Evolutionary conservation across 2,888 invertebrate species (phyloP), one percentile per base, ranked within the genome.

Genomic region (Andricus quercusramuli): DNA sequence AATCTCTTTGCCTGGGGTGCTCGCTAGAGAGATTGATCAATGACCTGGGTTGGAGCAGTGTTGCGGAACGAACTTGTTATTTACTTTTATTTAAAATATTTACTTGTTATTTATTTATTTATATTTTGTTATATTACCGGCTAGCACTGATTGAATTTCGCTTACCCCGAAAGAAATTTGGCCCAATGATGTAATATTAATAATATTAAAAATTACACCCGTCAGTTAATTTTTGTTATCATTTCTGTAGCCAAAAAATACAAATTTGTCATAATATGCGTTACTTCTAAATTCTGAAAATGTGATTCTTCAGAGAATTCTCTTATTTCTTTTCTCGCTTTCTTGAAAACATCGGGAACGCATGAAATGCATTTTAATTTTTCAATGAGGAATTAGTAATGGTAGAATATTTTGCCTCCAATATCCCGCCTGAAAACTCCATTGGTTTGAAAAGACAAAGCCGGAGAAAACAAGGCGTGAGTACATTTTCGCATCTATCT

Each of bases 321-420:
- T 41, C 13, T 41, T 11, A 41, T 3, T 11, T 41, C 9, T 32
- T 66, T 8, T 66, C 41, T 41, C 22, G 41, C 22, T 41, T n/a
- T 41, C 37, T 1, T 70, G 51, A 70, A 70, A 56, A 56, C 51
- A 29, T 17, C 47, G 20, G 17, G 32, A 74, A 20, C 51, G 56
- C 32, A 32, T 29, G 70, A 20, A 51, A 56, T 29, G 13, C 3
- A 29, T 74, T 32, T 70, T 1, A 51, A n/a, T 70, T 13, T 29
- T 70, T 70, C 17, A 51, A 70, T 70, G 51, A 70, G 9, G 29
- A 70, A 70, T 70, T 51, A 51, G 70, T 70, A 70, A 51, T 11
- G 70, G 13, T 32, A 56, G 56, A 74, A 56, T 3, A 51, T 56
- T 56, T 74, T 51, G 11, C 70, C 56, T 56, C 4, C 47, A n/a